These are phyloP conservation scores for Drosophila navojoa DNA, from an alignment of 1,140 invertebrate genomes.

Conservation along the genomic window DNA sequence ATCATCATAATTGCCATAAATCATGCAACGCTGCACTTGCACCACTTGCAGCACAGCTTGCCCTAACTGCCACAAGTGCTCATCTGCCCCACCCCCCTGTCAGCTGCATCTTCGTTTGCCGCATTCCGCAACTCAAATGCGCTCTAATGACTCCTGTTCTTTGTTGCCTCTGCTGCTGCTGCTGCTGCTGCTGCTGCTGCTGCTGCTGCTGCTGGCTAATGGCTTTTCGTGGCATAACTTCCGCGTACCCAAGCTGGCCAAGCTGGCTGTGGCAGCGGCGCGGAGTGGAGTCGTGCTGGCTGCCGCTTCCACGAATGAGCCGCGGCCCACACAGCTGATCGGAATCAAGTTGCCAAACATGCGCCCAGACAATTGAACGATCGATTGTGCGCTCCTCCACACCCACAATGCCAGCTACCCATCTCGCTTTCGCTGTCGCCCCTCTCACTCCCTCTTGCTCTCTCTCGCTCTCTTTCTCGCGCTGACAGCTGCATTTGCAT, in stretches of 20 bases:
- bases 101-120: conserved; percentile 8
- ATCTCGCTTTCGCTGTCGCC: background rate
- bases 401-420: conserved; percentile 16
- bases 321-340: conserved; percentile 47
- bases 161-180: conserved; percentile 44
- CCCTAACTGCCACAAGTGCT: background rate
- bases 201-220: conserved; percentile 54
- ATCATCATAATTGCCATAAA: conserved; percentile 80
- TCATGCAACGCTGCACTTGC: conserved; percentile 74
- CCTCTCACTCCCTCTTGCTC: background rate
- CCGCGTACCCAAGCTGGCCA: conserved; percentile 54
- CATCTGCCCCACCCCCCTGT: background rate
- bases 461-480: background rate
- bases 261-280: background rate
- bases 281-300: conserved; percentile 4
- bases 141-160: conserved; percentile 81
- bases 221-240: conserved; percentile 73
- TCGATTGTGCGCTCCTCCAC: conserved; percentile 33
- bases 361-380: conserved; percentile 43
- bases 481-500: conserved; percentile 38
- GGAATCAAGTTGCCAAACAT: conserved; percentile 45
- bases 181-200: background rate
- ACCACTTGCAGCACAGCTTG: conserved; percentile 37
- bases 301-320: conserved; percentile 29
- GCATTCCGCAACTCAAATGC: conserved; percentile 76